Percentiles rank a stretch among this genome's conserved stretches.
Evolutionary conservation across 2,113 vertebrate genomes (phyloP).

Genomic region (Eurypyga helias): DNA sequence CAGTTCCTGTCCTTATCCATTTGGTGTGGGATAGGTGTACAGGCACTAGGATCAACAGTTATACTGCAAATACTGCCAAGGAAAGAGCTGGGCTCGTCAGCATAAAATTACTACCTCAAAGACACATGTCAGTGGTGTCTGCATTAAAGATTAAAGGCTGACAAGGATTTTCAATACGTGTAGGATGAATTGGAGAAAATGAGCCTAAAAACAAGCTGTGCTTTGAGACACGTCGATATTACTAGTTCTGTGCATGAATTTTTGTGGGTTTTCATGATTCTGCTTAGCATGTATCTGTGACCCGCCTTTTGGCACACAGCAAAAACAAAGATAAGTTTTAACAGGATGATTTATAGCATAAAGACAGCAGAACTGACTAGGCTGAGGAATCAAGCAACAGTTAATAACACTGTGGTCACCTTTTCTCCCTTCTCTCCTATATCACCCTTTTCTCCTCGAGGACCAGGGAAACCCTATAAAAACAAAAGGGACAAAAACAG

Average conservation of each 20-base stretch:
- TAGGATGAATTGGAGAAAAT: neutral
- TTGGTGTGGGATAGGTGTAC: neutral
- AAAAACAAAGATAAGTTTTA: neutral
- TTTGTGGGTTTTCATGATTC: neutral
- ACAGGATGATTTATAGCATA: neutral
- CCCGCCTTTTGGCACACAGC: slow-evolving; percentile 74
- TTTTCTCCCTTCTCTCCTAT: slow-evolving; percentile 98
- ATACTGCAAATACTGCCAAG: neutral
- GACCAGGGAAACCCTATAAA: slow-evolving; percentile 93
- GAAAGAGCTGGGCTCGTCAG: neutral
- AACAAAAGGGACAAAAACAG: slow-evolving; percentile 80
- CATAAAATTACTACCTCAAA: neutral
- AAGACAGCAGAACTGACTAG: slow-evolving; percentile 35
- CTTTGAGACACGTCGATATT: neutral
- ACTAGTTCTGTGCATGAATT: neutral
- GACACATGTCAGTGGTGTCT: neutral
- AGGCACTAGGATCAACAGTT: neutral
- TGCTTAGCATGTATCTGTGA: neutral
- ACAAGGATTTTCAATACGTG: neutral
- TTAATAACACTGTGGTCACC: slow-evolving; percentile 81
- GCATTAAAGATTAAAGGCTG: slow-evolving; percentile 7
- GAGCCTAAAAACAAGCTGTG: neutral
- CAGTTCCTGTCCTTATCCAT: neutral
- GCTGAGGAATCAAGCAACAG: slow-evolving; percentile 50
- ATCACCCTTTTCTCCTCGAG: slow-evolving; percentile 97